phyloP scores from a whole-genome alignment of 2,888 invertebrate species.

The Leptogaster cylindrica region DNA sequence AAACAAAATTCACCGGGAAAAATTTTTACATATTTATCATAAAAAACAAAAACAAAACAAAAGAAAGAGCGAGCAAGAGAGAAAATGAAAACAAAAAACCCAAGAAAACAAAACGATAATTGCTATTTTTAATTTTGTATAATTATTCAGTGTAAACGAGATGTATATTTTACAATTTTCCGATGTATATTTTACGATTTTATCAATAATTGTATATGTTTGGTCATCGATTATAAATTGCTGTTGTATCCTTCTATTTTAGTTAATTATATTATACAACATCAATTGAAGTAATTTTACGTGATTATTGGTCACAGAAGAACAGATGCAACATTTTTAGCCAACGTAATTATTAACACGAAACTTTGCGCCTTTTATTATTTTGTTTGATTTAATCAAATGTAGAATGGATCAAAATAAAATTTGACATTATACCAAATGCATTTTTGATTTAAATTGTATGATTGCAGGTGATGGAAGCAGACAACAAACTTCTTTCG shows the following conservation, averaged over 20 bases:
- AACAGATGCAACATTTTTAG: not conserved
- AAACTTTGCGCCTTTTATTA: not conserved
- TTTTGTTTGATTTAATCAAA: constrained; percentile 28
- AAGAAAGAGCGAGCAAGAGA: too few species aligned
- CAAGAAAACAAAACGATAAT: too few species aligned
- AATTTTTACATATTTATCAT: not conserved
- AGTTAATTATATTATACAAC: too few species aligned
- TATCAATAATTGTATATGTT: constrained; percentile 14
- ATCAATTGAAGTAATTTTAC: constrained; percentile 23
- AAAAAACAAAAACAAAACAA: not conserved
- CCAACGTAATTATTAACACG: not conserved
- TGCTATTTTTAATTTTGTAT: not conserved
- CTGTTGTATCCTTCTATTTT: constrained; percentile 28
- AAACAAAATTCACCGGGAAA: constrained; percentile 19
- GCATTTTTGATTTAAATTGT: too few species aligned
- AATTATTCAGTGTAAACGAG: not conserved
- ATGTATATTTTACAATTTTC: not conserved
- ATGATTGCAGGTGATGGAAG: too few species aligned
- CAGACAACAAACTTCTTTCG: too few species aligned
- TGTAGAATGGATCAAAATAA: constrained; percentile 18
- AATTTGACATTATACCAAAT: not conserved
- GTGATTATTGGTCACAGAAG: not conserved
- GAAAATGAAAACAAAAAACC: too few species aligned
- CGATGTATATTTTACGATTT: constrained; percentile 1
- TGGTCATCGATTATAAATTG: constrained; percentile 4